Evolutionary conservation across 2,113 vertebrate species (phyloP).

Genomic region (Ariopsis seemanni): DNA sequence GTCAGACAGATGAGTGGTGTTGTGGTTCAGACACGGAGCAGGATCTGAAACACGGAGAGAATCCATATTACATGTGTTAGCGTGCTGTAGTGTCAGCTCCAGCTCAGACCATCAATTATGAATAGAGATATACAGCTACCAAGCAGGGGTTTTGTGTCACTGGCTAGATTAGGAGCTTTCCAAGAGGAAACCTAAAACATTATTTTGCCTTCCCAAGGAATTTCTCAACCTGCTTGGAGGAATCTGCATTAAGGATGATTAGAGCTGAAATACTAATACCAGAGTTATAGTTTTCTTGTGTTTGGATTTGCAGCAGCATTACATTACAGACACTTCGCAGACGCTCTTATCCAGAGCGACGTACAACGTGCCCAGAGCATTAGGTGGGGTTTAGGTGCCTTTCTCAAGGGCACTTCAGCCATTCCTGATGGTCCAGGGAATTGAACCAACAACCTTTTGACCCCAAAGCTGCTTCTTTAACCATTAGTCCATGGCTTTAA

Average conservation of each 20-base stretch:
- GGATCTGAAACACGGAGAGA: constrained; percentile 75
- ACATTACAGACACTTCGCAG: too few relatives aligned
- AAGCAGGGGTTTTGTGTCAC: constrained; percentile 75
- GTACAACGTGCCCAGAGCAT: too few relatives aligned
- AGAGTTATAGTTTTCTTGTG: too few relatives aligned
- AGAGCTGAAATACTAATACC: neutral
- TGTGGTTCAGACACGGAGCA: constrained; percentile 65
- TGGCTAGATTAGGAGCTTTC: constrained; percentile 80
- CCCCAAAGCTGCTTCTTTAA: too few relatives aligned
- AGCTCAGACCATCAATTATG: constrained; percentile 92
- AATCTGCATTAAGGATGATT: neutral
- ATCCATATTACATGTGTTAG: constrained; percentile 88
- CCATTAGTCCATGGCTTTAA: too few relatives aligned
- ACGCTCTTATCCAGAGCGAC: too few relatives aligned
- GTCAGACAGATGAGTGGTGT: constrained; percentile 62
- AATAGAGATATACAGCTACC: constrained; percentile 89
- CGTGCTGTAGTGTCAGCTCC: constrained; percentile 77
- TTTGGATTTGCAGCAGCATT: neutral
- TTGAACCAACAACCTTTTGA: too few relatives aligned
- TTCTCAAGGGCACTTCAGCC: too few relatives aligned
- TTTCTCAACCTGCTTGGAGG: neutral
- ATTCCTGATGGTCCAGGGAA: too few relatives aligned
- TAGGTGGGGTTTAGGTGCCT: too few relatives aligned
- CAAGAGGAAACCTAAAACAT: constrained; percentile 77
- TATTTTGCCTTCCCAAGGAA: constrained; percentile 66